These are phyloP conservation scores for Rosalia funebris DNA, from an alignment of 2,888 invertebrate genomes.

Conservation along the genomic window DNA sequence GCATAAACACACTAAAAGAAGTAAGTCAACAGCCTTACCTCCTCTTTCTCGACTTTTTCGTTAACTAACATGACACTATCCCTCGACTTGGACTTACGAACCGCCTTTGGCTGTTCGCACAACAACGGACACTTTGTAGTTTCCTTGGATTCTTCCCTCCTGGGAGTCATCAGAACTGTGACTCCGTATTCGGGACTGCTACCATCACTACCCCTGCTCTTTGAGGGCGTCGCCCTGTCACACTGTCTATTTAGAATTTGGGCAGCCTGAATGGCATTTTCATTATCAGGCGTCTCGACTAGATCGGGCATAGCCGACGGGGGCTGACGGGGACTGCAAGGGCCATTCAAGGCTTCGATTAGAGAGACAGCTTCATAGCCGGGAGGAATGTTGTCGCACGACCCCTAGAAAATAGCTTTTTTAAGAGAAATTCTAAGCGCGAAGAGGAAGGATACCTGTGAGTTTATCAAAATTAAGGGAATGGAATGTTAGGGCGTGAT, in stretches of 20 bases:
- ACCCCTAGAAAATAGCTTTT: conserved; percentile 65
- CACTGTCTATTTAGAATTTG: conserved; percentile 72
- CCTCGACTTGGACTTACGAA: conserved; percentile 62
- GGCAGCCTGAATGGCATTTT: conserved; percentile 74
- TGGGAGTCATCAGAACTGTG: conserved; percentile 74
- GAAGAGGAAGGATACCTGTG: too few species aligned
- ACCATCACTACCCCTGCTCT: conserved; percentile 61
- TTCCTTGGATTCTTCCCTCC: conserved; percentile 70
- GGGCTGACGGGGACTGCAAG: conserved; percentile 70
- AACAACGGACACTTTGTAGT: conserved; percentile 61
- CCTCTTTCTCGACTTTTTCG: conserved; percentile 66
- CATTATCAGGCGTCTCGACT: conserved; percentile 72
- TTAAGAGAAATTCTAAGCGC: too few species aligned
- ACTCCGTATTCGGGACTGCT: conserved; percentile 72
- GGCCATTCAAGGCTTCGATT: conserved; percentile 96
- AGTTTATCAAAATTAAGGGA: too few species aligned
- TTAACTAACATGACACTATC: conserved; percentile 70
- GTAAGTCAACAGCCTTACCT: conserved; percentile 57
- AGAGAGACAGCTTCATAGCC: conserved; percentile 95
- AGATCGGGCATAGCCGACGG: conserved; percentile 63
- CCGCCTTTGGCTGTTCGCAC: conserved; percentile 50
- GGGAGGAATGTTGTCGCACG: conserved; percentile 86
- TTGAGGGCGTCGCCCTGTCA: conserved; percentile 65
- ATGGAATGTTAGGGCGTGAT: too few species aligned
- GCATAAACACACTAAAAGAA: too few species aligned